phyloP scores from a whole-genome alignment of 2,113 vertebrate genomes.

The Loxodonta africana region DNA sequence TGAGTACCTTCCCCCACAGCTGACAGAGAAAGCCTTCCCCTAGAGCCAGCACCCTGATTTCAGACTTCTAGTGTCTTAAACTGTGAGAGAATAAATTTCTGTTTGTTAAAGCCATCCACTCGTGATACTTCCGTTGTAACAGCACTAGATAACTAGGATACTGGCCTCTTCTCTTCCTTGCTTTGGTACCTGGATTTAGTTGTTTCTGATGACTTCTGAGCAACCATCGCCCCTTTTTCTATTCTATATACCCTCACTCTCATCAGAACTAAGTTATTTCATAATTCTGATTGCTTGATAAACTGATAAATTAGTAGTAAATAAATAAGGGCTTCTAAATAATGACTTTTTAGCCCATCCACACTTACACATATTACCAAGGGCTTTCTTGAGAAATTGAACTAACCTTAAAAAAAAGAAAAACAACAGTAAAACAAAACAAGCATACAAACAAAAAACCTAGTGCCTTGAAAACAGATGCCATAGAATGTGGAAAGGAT shows the following conservation, averaged over 20 bases:
- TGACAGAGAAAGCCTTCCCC: too few species aligned
- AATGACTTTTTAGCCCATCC: not conserved
- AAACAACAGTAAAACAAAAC: not conserved
- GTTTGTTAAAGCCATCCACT: too few species aligned
- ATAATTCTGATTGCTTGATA: not conserved
- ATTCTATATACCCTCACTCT: not conserved
- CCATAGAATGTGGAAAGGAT: not conserved
- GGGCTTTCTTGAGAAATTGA: not conserved
- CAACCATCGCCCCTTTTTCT: rapidly evolving
- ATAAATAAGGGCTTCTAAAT: not conserved
- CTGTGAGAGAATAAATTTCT: too few species aligned
- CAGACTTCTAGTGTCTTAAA: too few species aligned
- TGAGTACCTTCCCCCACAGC: too few species aligned
- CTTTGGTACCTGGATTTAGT: not conserved
- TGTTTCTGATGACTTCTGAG: not conserved
- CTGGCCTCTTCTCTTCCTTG: not conserved
- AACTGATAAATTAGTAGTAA: not conserved
- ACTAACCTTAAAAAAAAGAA: not conserved
- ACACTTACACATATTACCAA: not conserved
- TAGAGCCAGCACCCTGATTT: too few species aligned
- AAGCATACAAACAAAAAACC: not conserved
- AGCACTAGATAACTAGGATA: too few species aligned
- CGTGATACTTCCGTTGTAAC: too few species aligned
- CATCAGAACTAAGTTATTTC: not conserved
- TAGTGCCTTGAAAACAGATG: not conserved